A percentile compares a stretch with the other conserved stretches of the same genome.
phyloP scores from a whole-genome alignment of 1,140 invertebrate species.

The Drosophila parabipectinata region DNA sequence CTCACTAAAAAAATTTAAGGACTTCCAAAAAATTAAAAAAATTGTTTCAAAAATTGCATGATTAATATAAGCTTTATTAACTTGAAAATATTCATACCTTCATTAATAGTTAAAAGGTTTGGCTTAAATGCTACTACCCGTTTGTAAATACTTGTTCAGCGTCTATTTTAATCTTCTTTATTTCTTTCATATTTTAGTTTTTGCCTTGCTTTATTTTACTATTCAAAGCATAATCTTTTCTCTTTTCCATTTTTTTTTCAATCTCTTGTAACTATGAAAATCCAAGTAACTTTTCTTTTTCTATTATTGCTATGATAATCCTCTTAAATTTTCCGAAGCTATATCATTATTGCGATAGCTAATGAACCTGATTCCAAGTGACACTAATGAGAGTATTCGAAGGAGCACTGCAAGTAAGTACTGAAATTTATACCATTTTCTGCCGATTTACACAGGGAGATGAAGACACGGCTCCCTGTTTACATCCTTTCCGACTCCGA shows the following conservation, averaged over 20 bases:
- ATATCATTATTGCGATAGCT: constrained; percentile 5
- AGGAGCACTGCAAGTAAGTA: constrained; percentile 34
- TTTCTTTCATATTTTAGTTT: not conserved
- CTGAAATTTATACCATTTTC: constrained; percentile 43
- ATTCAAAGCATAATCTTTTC: not conserved
- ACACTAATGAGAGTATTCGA: constrained; percentile 18
- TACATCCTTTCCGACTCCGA: not conserved
- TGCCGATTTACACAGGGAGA: constrained; percentile 43
- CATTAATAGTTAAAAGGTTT: not conserved
- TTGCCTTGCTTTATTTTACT: not conserved
- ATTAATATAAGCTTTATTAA: not conserved
- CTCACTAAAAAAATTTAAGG: not conserved
- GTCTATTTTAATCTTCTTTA: not conserved
- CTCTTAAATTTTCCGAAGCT: constrained; percentile 1
- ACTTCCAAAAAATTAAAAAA: too few species aligned
- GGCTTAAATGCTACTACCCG: too few species aligned
- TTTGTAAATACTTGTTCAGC: not conserved
- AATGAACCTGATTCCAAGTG: constrained; percentile 4
- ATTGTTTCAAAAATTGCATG: not conserved
- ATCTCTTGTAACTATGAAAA: not conserved
- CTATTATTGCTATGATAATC: not conserved
- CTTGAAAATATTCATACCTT: not conserved
- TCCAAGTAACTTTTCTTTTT: not conserved
- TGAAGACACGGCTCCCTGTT: constrained; percentile 13
- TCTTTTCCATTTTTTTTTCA: not conserved